phyloP scores from a whole-genome alignment of 2,113 vertebrate genomes.

The Pristiophorus japonicus region DNA sequence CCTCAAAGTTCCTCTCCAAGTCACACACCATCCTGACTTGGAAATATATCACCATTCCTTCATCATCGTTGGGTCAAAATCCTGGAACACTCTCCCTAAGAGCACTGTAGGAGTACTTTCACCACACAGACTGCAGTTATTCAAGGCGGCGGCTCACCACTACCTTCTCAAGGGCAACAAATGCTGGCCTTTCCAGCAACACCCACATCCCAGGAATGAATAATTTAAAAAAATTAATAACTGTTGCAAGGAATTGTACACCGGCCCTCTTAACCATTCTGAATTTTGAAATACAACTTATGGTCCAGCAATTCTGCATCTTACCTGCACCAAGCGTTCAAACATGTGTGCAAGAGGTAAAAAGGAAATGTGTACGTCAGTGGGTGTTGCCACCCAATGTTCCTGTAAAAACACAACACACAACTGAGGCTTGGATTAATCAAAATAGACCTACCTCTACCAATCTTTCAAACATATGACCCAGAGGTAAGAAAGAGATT shows the following conservation, averaged over 20 bases:
- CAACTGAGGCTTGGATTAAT: conserved; percentile 40
- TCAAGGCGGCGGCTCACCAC: too few species aligned
- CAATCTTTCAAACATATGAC: conserved; percentile 93
- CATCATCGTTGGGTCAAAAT: too few species aligned
- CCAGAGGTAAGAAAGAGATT: conserved; percentile 93
- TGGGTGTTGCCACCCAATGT: conserved; percentile 42
- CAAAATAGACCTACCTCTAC: conserved; percentile 72
- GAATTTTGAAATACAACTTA: not conserved
- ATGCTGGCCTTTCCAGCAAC: too few species aligned
- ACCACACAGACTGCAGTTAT: too few species aligned
- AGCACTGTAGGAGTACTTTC: too few species aligned
- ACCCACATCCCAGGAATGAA: too few species aligned
- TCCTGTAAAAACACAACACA: conserved; percentile 54
- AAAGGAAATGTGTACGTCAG: conserved; percentile 58
- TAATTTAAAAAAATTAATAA: not conserved
- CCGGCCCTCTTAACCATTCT: not conserved
- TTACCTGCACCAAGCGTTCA: conserved; percentile 66
- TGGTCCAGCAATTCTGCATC: not conserved
- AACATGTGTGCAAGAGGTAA: conserved; percentile 69
- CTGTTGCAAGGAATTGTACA: not conserved
- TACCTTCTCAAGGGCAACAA: too few species aligned
- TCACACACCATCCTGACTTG: too few species aligned
- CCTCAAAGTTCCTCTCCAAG: too few species aligned
- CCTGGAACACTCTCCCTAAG: too few species aligned
- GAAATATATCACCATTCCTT: too few species aligned